phyloP scores from a whole-genome alignment of 2,113 vertebrate species.

The Bostrychus sinensis region DNA sequence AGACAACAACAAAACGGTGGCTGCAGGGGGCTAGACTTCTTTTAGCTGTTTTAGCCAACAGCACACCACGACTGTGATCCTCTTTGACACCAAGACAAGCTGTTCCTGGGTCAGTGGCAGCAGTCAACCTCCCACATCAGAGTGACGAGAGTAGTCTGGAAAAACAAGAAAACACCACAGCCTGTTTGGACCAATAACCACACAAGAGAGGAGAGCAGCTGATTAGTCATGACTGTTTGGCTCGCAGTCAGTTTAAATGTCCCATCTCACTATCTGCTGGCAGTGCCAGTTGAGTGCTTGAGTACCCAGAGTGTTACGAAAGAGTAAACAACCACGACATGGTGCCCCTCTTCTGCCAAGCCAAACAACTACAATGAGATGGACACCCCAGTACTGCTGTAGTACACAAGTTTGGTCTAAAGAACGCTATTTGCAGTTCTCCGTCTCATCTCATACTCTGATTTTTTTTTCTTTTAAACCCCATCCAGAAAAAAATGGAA shows the following conservation, averaged over 20 bases:
- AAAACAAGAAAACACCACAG: constrained; percentile 12
- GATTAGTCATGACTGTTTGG: constrained; percentile 34
- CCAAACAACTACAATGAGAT: constrained; percentile 43
- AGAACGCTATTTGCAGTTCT: too few species aligned
- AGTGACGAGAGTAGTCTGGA: background rate
- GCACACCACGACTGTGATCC: constrained; percentile 37
- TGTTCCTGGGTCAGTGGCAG: constrained; percentile 33
- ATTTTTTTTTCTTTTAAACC: too few species aligned
- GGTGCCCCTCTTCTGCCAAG: constrained; percentile 61
- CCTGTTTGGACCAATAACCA: constrained; percentile 14
- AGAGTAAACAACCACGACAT: constrained; percentile 61
- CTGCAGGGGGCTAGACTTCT: constrained; percentile 38
- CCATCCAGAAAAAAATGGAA: too few species aligned
- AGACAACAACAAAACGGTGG: constrained; percentile 27
- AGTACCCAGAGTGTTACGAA: constrained; percentile 51
- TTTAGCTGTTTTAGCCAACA: constrained; percentile 51
- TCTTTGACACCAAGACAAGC: constrained; percentile 44
- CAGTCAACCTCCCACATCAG: constrained; percentile 3
- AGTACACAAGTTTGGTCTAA: background rate
- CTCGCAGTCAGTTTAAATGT: constrained; percentile 14
- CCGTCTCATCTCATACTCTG: too few species aligned
- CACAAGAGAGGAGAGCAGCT: constrained; percentile 4
- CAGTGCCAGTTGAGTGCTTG: constrained; percentile 43
- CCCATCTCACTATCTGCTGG: constrained; percentile 22
- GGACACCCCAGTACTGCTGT: background rate